Evolutionary conservation across 2,797 vertebrate species (phyloP).

Genomic region (Pangasius larnaudii): DNA sequence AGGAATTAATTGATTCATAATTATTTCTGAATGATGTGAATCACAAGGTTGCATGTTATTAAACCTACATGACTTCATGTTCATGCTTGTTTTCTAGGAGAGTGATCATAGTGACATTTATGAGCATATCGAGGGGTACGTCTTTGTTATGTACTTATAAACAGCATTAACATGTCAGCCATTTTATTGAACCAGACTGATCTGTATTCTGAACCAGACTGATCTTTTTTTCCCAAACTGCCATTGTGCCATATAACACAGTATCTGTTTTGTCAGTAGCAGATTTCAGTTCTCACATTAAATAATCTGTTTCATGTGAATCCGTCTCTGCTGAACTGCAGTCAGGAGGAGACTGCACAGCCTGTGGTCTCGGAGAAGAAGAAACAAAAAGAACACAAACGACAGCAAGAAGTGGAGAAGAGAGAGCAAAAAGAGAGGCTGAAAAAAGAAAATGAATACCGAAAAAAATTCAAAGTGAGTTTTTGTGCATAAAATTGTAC

Average conservation of each 20-base stretch:
- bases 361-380: constrained; percentile 31
- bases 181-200: too few relatives aligned
- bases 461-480: constrained; percentile 77
- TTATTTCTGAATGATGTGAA: neutral
- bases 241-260: neutral
- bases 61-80: neutral
- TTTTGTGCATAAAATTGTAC: neutral
- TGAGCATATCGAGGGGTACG: constrained; percentile 78
- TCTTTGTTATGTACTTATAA: constrained; percentile 40
- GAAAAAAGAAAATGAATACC: constrained; percentile 69
- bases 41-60: neutral
- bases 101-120: constrained; percentile 71
- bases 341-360: constrained; percentile 42
- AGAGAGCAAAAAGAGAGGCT: constrained; percentile 66
- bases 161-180: neutral
- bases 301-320: neutral
- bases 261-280: neutral
- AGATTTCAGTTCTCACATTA: constrained; percentile 7
- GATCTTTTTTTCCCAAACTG: neutral
- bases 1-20: neutral
- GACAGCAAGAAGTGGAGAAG: constrained; percentile 61
- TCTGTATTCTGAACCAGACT: neutral
- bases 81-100: constrained; percentile 63
- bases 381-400: constrained; percentile 64
- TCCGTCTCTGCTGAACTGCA: constrained; percentile 36